phyloP scores from a whole-genome alignment of 1,140 invertebrate genomes.

The Euwallacea fornicatus region DNA sequence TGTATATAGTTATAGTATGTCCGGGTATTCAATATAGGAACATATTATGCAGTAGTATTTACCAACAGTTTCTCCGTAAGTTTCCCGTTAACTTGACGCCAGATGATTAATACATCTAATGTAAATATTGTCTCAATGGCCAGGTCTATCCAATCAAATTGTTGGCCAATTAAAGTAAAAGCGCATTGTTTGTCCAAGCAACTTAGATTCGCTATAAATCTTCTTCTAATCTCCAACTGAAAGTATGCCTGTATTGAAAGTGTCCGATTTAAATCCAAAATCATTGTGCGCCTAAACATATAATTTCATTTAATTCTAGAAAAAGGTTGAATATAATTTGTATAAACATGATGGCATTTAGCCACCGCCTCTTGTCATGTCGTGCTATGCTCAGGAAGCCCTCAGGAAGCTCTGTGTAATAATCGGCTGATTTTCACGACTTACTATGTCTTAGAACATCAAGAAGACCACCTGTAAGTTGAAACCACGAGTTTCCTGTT shows the following conservation, averaged over 20 bases:
- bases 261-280: too few species aligned
- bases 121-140: not conserved
- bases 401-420: not conserved
- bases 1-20: too few species aligned
- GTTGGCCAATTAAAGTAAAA: conserved; percentile 18
- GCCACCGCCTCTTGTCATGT: not conserved
- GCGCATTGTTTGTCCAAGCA: conserved; percentile 16
- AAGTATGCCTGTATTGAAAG: too few species aligned
- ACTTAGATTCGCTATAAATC: conserved; percentile 15
- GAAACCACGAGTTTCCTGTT: not conserved
- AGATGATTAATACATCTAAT: conserved; percentile 8
- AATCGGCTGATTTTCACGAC: not conserved
- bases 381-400: not conserved
- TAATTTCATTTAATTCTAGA: too few species aligned
- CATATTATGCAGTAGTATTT: conserved; percentile 2
- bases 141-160: conserved; percentile 7
- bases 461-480: not conserved
- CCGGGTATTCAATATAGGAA: too few species aligned
- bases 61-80: conserved; percentile 7
- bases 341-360: too few species aligned
- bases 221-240: too few species aligned
- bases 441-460: not conserved
- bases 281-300: too few species aligned
- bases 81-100: conserved; percentile 16
- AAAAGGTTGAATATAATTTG: not conserved